Evolutionary conservation across 2,888 invertebrate genomes (phyloP).

Genomic region (Apamea sordens): DNA sequence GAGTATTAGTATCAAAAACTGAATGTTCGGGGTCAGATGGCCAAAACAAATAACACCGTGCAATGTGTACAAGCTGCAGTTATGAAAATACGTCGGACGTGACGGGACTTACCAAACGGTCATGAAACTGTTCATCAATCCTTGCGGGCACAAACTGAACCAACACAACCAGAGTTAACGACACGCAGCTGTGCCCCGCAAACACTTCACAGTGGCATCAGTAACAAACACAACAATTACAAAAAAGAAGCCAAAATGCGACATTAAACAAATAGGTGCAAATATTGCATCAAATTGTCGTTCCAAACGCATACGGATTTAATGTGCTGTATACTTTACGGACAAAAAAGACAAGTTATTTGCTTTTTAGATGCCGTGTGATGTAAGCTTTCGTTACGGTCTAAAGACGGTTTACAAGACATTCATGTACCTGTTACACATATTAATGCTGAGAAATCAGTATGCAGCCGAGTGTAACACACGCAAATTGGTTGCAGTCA

Average conservation of each 20-base stretch:
- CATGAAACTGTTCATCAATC: conserved; percentile 97
- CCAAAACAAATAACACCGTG: conserved; percentile 57
- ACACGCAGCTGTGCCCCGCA: conserved; percentile 80
- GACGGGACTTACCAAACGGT: conserved; percentile 94
- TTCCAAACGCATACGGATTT: conserved; percentile 28
- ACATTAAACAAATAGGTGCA: conserved; percentile 28
- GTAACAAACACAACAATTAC: conserved; percentile 67
- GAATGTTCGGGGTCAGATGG: conserved; percentile 35
- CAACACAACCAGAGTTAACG: conserved; percentile 90
- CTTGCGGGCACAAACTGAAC: conserved; percentile 95
- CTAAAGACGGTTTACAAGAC: conserved; percentile 55
- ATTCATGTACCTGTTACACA: conserved; percentile 59
- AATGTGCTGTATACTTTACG: conserved; percentile 16
- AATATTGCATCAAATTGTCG: conserved; percentile 33
- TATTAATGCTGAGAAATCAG: conserved; percentile 69
- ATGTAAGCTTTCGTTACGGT: conserved; percentile 48
- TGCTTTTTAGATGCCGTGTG: conserved; percentile 36
- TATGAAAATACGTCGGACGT: conserved; percentile 75
- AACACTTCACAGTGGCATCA: conserved; percentile 81
- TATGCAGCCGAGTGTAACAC: conserved; percentile 75
- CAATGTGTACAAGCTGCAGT: conserved; percentile 66
- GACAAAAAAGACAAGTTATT: conserved; percentile 43
- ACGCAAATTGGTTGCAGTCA: conserved; percentile 73
- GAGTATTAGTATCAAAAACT: conserved; percentile 29
- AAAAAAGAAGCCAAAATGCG: conserved; percentile 44